Percentiles rank a stretch among this genome's conserved stretches.
Conservation (phyloP, 2,797 vertebrate species). For the Hypotaenidia philippensis region DNA sequence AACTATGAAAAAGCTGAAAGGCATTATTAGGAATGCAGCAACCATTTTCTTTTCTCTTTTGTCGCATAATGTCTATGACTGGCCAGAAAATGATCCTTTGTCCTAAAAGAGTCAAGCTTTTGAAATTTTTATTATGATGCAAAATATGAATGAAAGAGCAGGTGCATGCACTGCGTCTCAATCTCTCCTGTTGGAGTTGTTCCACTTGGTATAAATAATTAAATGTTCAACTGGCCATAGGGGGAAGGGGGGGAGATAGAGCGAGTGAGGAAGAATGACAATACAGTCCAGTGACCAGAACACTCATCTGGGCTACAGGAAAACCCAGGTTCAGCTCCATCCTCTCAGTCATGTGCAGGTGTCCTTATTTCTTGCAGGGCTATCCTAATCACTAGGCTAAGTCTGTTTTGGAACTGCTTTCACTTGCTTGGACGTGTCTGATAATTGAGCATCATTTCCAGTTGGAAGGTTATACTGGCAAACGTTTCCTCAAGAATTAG, state of each 20-base stretch:
- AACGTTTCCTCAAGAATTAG: background rate
- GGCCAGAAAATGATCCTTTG: background rate
- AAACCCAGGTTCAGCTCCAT: background rate
- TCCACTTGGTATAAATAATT: slow-evolving; percentile 46
- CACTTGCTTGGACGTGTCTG: fast-evolving
- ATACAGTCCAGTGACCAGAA: background rate
- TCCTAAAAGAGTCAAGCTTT: slow-evolving; percentile 22
- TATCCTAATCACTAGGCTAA: background rate
- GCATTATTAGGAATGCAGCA: background rate
- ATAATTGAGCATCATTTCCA: background rate
- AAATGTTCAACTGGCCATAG: background rate
- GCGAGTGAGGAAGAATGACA: background rate
- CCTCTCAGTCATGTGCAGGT: background rate
- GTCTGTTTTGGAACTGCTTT: background rate
- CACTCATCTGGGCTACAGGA: background rate
- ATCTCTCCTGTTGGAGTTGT: slow-evolving; percentile 20
- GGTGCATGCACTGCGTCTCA: background rate
- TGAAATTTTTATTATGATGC: slow-evolving; percentile 52
- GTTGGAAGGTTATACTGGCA: background rate
- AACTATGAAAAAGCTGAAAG: background rate
- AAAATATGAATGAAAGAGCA: slow-evolving; percentile 40
- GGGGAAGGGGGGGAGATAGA: background rate
- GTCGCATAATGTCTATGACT: background rate
- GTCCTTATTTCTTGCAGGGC: background rate
- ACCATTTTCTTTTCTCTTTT: background rate